phyloP scores from a whole-genome alignment of 2,113 vertebrate species.

The Zootoca vivipara region DNA sequence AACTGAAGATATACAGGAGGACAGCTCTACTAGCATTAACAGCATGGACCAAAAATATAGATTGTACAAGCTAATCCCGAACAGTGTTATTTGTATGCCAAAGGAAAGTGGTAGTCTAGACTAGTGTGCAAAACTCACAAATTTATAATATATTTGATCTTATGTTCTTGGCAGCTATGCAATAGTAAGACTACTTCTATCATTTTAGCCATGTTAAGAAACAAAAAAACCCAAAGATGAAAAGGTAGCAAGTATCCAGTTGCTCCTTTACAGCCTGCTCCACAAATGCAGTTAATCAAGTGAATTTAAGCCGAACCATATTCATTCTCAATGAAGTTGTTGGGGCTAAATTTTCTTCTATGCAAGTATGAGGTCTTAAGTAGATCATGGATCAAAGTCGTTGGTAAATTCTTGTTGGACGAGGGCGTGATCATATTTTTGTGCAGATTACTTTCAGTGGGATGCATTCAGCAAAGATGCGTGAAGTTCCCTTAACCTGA shows the following conservation, averaged over 20 bases:
- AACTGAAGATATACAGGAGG: constrained; percentile 41
- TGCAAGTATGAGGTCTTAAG: neutral
- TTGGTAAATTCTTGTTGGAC: neutral
- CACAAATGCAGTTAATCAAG: constrained; percentile 1
- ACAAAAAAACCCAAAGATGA: neutral
- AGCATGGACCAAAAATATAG: constrained; percentile 68
- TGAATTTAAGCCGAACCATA: neutral
- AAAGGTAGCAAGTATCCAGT: constrained; percentile 1
- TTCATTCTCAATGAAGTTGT: neutral
- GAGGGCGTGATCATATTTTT: neutral
- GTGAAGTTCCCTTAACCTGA: constrained; percentile 16
- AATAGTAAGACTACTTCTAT: constrained; percentile 17
- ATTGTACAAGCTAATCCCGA: constrained; percentile 58
- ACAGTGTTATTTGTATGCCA: constrained; percentile 71
- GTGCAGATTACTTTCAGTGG: neutral
- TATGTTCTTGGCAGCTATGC: constrained; percentile 55
- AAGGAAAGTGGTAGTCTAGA: constrained; percentile 70
- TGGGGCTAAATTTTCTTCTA: neutral
- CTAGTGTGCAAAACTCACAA: constrained; percentile 61
- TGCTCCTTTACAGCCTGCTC: neutral
- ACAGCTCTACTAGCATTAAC: constrained; percentile 63
- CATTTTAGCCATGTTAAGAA: constrained; percentile 28
- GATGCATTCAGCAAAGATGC: neutral
- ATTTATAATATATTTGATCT: constrained; percentile 77
- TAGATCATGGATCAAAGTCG: neutral